These are phyloP conservation scores for Odontamblyopus lacepedii DNA, from an alignment of 2,797 vertebrate species.

Conservation along the genomic window DNA sequence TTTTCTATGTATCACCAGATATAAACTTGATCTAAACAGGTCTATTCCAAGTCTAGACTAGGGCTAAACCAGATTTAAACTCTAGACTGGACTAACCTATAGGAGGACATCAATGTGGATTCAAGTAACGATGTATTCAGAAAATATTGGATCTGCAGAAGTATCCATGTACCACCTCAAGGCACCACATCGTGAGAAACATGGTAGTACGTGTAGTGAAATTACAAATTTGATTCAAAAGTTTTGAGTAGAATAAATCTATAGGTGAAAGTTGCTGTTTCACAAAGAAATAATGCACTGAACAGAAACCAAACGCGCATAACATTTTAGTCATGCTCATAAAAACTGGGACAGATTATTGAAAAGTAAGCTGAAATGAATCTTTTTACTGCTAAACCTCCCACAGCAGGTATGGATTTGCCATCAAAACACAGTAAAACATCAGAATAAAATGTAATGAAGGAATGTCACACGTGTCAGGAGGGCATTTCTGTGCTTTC, in stretches of 20 bases:
- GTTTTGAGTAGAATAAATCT: background rate
- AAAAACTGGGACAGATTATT: slow-evolving; percentile 10
- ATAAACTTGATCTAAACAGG: too few species aligned
- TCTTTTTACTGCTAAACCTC: slow-evolving; percentile 37
- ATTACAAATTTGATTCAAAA: background rate
- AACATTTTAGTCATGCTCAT: slow-evolving; percentile 19
- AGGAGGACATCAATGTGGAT: too few species aligned
- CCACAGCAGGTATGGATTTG: slow-evolving; percentile 52
- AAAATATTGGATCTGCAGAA: too few species aligned
- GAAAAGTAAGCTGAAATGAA: slow-evolving; percentile 26
- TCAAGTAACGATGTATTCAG: too few species aligned
- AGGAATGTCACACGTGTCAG: slow-evolving; percentile 12
- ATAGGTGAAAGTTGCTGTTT: background rate
- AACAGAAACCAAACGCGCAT: slow-evolving; percentile 14
- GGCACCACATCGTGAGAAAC: too few species aligned
- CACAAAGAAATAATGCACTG: background rate
- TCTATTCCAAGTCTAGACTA: too few species aligned
- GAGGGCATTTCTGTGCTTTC: slow-evolving; percentile 24
- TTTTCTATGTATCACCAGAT: too few species aligned
- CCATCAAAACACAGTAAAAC: slow-evolving; percentile 40
- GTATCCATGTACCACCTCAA: too few species aligned
- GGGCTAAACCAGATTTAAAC: too few species aligned
- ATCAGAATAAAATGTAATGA: slow-evolving; percentile 22
- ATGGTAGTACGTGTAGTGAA: background rate
- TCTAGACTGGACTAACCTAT: too few species aligned